Evolutionary conservation across 2,797 vertebrate species (phyloP).

Genomic region (Aeoliscus strigatus): DNA sequence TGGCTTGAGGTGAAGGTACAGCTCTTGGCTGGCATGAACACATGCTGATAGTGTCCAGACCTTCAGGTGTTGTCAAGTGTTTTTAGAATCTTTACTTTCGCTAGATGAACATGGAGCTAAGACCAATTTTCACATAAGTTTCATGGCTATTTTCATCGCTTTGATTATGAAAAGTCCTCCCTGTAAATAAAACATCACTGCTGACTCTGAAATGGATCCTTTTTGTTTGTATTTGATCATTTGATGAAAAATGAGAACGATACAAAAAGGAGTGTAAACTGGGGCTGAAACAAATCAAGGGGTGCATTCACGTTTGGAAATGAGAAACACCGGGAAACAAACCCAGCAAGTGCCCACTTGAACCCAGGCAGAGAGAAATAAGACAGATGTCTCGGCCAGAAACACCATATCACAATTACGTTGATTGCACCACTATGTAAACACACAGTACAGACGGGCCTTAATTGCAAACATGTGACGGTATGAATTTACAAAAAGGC

Average conservation of each 20-base stretch:
- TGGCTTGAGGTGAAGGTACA: too few relatives aligned
- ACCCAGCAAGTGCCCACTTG: slow-evolving; percentile 59
- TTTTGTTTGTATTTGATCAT: slow-evolving; percentile 57
- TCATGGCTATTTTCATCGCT: too few relatives aligned
- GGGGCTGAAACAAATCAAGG: slow-evolving; percentile 59
- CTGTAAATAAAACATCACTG: slow-evolving; percentile 43
- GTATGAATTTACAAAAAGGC: slow-evolving; percentile 64
- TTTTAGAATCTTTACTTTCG: too few relatives aligned
- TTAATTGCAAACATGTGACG: slow-evolving; percentile 74
- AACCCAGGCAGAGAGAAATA: slow-evolving; percentile 60
- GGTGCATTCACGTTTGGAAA: slow-evolving; percentile 64
- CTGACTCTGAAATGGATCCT: slow-evolving; percentile 55
- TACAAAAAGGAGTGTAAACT: slow-evolving; percentile 53
- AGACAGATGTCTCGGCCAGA: slow-evolving; percentile 56
- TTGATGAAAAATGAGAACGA: slow-evolving; percentile 55
- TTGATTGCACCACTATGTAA: slow-evolving; percentile 72
- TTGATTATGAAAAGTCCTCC: slow-evolving; percentile 22
- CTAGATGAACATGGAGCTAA: too few relatives aligned
- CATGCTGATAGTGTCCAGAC: too few relatives aligned
- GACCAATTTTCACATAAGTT: too few relatives aligned
- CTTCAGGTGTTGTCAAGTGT: too few relatives aligned
- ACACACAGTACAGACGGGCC: slow-evolving; percentile 67
- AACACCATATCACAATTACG: slow-evolving; percentile 73
- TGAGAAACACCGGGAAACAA: slow-evolving; percentile 61
- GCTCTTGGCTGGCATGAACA: too few relatives aligned